Evolutionary conservation across 2,888 invertebrate species (phyloP), one percentile per base, ranked within the genome.

Genomic region (Kuschelorhynchus macadamiae): DNA sequence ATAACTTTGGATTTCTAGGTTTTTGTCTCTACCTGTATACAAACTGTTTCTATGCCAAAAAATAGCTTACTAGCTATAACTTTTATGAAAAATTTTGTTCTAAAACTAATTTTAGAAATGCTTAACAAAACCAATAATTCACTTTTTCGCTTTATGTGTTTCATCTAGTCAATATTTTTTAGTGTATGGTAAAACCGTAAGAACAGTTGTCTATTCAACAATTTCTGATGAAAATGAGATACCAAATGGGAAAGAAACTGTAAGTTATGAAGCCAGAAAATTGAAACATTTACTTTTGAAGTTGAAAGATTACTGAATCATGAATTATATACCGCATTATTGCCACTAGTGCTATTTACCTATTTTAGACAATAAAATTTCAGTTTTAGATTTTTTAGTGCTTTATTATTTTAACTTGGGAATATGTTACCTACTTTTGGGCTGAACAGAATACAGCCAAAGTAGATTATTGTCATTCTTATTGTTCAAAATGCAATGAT

Each of bases 181-280:
- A 92, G 92, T 91, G 71, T 91, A 95, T 82, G 97, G 97, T 0
- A 89, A 92, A 76, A 90, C 91, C 71, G 92, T 97, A 12, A 90
- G 91, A 78, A 94, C 96, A 0, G 87, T 93, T 8, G 90, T 94
- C 49, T 95, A 95, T 78, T 91, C 91, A 68, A 92, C 94, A 1
- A 87, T 95, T 75, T 92, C 93, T 79, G 87, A 90, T 71, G 89
- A 89, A 74, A 79, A 77, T 50, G 89, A 89, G 67, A 85, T 86
- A 0, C 88, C 89, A 17, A 81, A 81, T 75, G 95, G 95, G 2
- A 93, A 93, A 79, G 95, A 95, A 82, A 96, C 96, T 0, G 96
- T 96, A 0, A 93, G 95, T 0, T 97, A 93, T 77, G 97, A 97
- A 85, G 92, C 96, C 0, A 86, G 97, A 60, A 87, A 92, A 69